Conservation (phyloP, 2,797 vertebrate genomes). For the Ceryle rudis region DNA sequence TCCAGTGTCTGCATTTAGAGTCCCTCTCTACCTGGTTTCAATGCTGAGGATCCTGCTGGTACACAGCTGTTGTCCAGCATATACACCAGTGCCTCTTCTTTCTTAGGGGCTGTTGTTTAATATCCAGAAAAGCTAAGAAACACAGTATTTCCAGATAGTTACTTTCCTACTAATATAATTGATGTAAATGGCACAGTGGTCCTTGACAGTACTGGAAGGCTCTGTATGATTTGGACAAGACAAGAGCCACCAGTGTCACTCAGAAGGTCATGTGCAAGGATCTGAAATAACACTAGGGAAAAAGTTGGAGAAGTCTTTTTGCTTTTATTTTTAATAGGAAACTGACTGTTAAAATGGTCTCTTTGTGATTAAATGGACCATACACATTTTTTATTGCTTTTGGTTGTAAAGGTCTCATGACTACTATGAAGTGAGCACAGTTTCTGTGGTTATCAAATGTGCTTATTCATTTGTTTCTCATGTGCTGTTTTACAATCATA, state of each 20-base stretch:
- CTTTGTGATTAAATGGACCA: neutral
- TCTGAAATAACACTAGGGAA: neutral
- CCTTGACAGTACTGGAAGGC: neutral
- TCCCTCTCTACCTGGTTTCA: neutral
- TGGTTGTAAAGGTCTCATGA: neutral
- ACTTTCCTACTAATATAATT: neutral
- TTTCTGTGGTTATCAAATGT: neutral
- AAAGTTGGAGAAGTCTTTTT: neutral
- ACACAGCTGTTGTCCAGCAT: neutral
- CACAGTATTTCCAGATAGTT: neutral
- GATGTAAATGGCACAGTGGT: neutral
- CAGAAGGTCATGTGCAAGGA: neutral
- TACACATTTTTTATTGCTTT: neutral
- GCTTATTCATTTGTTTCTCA: neutral
- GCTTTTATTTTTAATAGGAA: neutral
- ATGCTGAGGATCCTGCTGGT: neutral
- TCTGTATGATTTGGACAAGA: neutral
- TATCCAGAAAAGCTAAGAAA: neutral
- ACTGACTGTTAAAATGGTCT: neutral
- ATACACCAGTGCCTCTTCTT: neutral
- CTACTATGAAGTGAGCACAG: neutral
- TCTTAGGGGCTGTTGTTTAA: neutral
- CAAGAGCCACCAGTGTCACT: neutral
- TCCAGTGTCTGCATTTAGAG: neutral
- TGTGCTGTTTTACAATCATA: neutral